Percentiles rank a stretch among this genome's conserved stretches.
Evolutionary conservation across 2,113 vertebrate genomes (phyloP).

Genomic region (Ceuthmochares aereus): DNA sequence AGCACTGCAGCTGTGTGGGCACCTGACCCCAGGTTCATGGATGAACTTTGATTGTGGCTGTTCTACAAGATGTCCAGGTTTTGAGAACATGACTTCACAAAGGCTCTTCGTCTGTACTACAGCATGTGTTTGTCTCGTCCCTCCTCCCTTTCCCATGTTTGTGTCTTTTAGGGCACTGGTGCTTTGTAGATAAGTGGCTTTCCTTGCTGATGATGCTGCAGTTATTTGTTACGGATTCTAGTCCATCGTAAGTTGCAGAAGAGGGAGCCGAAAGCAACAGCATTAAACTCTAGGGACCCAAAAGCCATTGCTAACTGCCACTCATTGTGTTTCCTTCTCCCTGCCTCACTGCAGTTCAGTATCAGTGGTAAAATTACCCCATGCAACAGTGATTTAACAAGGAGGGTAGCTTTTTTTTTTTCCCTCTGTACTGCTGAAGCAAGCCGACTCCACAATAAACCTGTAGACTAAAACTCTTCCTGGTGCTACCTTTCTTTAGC

Average conservation of each 20-base stretch:
- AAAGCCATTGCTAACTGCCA: background rate
- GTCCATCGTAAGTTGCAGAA: background rate
- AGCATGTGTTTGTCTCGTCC: background rate
- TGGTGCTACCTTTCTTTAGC: background rate
- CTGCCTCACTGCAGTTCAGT: background rate
- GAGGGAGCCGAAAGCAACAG: background rate
- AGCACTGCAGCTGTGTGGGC: background rate
- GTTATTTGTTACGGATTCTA: background rate
- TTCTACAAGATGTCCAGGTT: background rate
- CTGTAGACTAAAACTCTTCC: background rate
- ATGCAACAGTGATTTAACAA: background rate
- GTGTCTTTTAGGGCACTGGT: background rate
- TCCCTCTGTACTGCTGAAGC: background rate
- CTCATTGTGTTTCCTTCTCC: background rate
- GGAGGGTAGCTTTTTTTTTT: too few relatives aligned
- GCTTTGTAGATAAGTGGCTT: background rate
- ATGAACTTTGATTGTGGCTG: background rate
- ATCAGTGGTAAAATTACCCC: background rate
- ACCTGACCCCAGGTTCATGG: background rate
- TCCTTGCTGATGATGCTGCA: background rate
- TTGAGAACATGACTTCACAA: background rate
- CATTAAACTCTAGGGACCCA: background rate
- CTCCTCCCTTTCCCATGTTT: background rate
- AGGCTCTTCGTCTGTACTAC: too few relatives aligned
- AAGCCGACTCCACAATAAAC: background rate